Evolutionary conservation across 2,797 vertebrate genomes (phyloP).

Genomic region (Setipinna tenuifilis): DNA sequence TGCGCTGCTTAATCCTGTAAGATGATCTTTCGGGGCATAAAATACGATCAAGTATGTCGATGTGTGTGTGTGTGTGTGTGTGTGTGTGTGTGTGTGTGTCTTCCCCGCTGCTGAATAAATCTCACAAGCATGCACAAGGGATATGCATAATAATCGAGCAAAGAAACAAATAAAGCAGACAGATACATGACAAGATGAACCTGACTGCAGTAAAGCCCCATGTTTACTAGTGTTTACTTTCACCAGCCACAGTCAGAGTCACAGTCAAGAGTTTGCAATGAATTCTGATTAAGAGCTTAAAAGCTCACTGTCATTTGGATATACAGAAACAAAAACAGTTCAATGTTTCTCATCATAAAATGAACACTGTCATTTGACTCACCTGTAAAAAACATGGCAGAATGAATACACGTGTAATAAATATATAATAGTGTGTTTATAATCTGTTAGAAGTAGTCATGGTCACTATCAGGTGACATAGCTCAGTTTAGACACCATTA

Average conservation of each 20-base stretch:
- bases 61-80: too few relatives aligned
- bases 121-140: neutral
- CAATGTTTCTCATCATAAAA: neutral
- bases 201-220: too few relatives aligned
- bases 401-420: too few relatives aligned
- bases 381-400: too few relatives aligned
- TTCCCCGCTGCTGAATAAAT: neutral
- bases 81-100: too few relatives aligned
- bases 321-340: conserved; percentile 22
- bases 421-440: too few relatives aligned
- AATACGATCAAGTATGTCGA: neutral
- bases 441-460: too few relatives aligned
- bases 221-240: too few relatives aligned
- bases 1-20: neutral
- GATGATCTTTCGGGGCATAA: neutral
- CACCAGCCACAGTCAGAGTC: too few relatives aligned
- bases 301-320: conserved; percentile 35
- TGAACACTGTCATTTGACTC: neutral
- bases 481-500: too few relatives aligned
- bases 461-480: too few relatives aligned
- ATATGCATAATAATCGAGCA: neutral
- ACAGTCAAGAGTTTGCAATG: conserved; percentile 21
- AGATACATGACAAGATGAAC: neutral
- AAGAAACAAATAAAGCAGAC: neutral
- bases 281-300: conserved; percentile 38